Evolutionary conservation across 2,797 vertebrate genomes (phyloP).

Genomic region (Euphonia xanthogaster): DNA sequence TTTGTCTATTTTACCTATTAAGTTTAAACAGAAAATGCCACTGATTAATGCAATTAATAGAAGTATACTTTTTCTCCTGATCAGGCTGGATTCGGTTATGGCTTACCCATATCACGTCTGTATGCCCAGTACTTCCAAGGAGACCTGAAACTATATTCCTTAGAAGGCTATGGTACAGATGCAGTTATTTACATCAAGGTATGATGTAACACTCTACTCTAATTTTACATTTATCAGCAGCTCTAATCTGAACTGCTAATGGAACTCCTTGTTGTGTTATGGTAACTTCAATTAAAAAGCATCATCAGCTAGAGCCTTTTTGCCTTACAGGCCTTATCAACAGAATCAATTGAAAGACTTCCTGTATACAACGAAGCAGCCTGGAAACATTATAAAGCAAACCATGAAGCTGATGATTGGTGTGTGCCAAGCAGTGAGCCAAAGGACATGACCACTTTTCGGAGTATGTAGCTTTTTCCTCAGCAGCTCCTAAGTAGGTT

Average conservation of each 20-base stretch:
- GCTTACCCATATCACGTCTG: slow-evolving; percentile 94
- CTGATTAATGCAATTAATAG: not conserved
- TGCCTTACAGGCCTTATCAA: slow-evolving; percentile 87
- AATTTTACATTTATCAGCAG: not conserved
- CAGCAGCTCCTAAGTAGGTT: not conserved
- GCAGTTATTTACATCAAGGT: slow-evolving; percentile 96
- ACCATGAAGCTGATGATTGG: slow-evolving; percentile 96
- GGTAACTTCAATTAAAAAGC: not conserved
- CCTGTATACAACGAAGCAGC: slow-evolving; percentile 97
- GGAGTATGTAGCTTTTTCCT: slow-evolving; percentile 80
- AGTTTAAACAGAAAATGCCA: not conserved
- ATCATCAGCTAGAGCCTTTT: not conserved
- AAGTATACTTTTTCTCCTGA: not conserved
- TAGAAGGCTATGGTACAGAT: slow-evolving; percentile 95
- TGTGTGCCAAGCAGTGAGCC: slow-evolving; percentile 96
- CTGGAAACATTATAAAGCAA: slow-evolving; percentile 95
- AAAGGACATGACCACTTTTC: slow-evolving; percentile 96
- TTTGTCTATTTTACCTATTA: not conserved
- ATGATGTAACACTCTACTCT: not conserved
- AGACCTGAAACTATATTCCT: slow-evolving; percentile 94
- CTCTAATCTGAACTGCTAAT: not conserved
- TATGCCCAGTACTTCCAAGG: slow-evolving; percentile 98
- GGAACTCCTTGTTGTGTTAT: not conserved
- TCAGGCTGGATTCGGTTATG: slow-evolving; percentile 97
- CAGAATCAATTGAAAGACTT: slow-evolving; percentile 94